phyloP scores from a whole-genome alignment of 2,888 invertebrate genomes.

The Pyralis farinalis region DNA sequence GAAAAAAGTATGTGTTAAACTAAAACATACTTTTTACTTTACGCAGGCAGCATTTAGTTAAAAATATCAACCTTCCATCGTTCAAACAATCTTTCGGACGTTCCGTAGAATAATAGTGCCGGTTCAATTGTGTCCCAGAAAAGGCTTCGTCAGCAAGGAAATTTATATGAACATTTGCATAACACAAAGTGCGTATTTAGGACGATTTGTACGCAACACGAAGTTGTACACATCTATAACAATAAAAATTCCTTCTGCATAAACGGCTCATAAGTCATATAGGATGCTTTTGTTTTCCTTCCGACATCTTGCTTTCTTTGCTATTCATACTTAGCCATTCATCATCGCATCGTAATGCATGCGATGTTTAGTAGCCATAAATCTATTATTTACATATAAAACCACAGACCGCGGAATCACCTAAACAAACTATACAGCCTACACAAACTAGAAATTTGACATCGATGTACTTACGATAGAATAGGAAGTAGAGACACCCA shows the following conservation, averaged over 20 bases:
- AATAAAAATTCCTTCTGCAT: constrained; percentile 52
- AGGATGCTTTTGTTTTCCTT: constrained; percentile 35
- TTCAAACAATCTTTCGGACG: no score
- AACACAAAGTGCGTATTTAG: constrained; percentile 47
- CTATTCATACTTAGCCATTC: constrained; percentile 1
- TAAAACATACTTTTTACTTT: no score
- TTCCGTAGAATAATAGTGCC: constrained; percentile 16
- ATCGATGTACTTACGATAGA: no score
- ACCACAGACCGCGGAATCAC: no score
- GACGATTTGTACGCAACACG: constrained; percentile 56
- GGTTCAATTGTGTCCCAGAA: constrained; percentile 42
- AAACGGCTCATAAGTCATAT: constrained; percentile 55
- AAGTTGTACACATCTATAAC: constrained; percentile 40
- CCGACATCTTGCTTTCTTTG: constrained; percentile 16
- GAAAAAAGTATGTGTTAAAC: no score
- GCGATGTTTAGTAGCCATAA: neutral
- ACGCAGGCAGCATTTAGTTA: no score
- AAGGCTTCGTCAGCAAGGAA: constrained; percentile 28
- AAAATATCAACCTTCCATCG: no score
- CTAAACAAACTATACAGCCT: no score
- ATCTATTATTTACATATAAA: no score
- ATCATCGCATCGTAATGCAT: neutral
- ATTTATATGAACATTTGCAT: constrained; percentile 57
- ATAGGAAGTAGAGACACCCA: no score
- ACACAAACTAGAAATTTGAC: no score